Conservation (phyloP, 2,113 vertebrate species). For the Campylorhamphus procurvoides region DNA sequence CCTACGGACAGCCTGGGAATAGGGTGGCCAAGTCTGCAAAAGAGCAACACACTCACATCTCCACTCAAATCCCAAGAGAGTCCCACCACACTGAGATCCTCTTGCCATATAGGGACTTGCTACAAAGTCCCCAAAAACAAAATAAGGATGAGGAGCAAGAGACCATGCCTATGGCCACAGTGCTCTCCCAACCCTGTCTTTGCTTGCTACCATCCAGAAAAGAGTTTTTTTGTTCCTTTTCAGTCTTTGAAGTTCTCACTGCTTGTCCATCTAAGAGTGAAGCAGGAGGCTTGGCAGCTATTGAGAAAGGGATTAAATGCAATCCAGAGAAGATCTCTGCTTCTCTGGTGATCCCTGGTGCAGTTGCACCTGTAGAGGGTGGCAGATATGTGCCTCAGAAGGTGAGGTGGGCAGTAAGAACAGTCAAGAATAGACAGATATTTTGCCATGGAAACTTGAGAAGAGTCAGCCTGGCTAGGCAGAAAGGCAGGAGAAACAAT, state of each 20-base stretch:
- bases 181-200: neutral
- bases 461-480: neutral
- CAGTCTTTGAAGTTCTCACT: neutral
- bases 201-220: neutral
- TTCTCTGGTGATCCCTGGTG: neutral
- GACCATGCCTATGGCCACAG: neutral
- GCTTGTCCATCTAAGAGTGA: neutral
- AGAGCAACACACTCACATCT: neutral
- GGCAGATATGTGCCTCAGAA: neutral
- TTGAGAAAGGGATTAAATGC: neutral
- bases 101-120: neutral
- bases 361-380: neutral
- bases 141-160: neutral
- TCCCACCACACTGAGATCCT: neutral
- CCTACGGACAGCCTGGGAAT: accelerated
- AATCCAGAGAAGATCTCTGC: neutral
- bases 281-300: neutral
- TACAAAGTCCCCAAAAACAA: neutral
- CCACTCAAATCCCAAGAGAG: neutral
- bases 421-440: neutral
- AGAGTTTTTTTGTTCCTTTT: neutral
- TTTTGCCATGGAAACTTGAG: neutral
- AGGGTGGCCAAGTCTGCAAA: accelerated
- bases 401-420: neutral
- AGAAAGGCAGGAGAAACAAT: accelerated